Conservation (phyloP, 1,140 invertebrate genomes). For the Drosophila leontia region DNA sequence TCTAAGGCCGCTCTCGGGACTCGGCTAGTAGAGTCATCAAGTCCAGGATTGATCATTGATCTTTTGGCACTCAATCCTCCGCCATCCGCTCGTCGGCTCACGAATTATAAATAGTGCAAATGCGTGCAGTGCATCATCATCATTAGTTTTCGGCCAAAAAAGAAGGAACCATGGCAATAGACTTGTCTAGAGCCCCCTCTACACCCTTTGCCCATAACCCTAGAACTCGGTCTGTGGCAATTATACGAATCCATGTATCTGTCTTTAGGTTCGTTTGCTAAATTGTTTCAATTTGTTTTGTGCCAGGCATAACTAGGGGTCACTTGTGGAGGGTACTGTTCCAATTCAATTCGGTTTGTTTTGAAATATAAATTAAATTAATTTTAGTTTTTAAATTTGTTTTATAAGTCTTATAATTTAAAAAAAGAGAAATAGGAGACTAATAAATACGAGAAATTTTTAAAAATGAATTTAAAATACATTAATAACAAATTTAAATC, state of each 20-base stretch:
- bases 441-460: no score
- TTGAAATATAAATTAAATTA: background rate
- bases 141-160: conserved; percentile 72
- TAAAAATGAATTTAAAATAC: no score
- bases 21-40: conserved; percentile 76
- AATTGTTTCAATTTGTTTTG: conserved; percentile 75
- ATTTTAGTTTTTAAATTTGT: background rate
- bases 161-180: conserved; percentile 59
- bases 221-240: conserved; percentile 47
- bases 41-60: conserved; percentile 79
- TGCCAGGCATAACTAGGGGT: conserved; percentile 35
- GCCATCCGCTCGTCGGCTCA: conserved; percentile 41
- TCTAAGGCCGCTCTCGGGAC: conserved; percentile 19
- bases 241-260: conserved; percentile 35
- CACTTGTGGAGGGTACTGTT: background rate
- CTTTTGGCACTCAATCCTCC: conserved; percentile 77
- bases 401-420: background rate
- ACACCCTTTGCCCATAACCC: conserved; percentile 20
- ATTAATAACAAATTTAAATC: no score
- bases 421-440: background rate
- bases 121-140: conserved; percentile 81
- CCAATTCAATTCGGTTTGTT: background rate
- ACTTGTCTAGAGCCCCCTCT: conserved; percentile 57
- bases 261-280: conserved; percentile 59
- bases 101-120: conserved; percentile 83